Evolutionary conservation across 2,888 invertebrate genomes (phyloP).

Genomic region (Hemaris fuciformis): DNA sequence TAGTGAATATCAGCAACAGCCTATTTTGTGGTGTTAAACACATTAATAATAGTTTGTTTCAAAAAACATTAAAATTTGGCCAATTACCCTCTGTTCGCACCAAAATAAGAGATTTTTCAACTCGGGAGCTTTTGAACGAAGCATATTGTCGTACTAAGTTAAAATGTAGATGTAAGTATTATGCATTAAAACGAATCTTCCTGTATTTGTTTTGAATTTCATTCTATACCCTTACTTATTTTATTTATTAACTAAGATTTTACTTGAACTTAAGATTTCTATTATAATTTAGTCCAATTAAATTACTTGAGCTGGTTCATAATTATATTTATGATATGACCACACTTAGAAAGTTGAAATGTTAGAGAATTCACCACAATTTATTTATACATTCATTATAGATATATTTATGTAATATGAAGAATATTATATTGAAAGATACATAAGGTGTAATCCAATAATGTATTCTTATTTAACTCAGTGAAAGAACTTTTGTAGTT

Average conservation of each 20-base stretch:
- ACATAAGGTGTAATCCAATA: neutral
- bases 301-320: no score
- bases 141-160: conserved; percentile 85
- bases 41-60: conserved; percentile 44
- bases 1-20: conserved; percentile 44
- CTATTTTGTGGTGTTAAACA: conserved; percentile 43
- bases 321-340: no score
- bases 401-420: neutral
- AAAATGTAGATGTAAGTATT: conserved; percentile 88
- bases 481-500: neutral
- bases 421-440: neutral
- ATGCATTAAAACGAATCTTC: no score
- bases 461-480: no score
- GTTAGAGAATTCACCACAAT: neutral
- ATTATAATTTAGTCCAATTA: no score
- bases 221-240: neutral
- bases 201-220: neutral
- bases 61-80: conserved; percentile 31
- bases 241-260: no score
- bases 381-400: neutral
- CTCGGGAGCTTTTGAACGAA: conserved; percentile 75
- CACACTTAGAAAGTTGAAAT: no score
- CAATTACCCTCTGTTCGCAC: neutral
- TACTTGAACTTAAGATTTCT: no score
- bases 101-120: conserved; percentile 50